Conservation (phyloP, 35 echinoderm and acorn worm genomes). For the Eucidaris tribuloides region DNA sequence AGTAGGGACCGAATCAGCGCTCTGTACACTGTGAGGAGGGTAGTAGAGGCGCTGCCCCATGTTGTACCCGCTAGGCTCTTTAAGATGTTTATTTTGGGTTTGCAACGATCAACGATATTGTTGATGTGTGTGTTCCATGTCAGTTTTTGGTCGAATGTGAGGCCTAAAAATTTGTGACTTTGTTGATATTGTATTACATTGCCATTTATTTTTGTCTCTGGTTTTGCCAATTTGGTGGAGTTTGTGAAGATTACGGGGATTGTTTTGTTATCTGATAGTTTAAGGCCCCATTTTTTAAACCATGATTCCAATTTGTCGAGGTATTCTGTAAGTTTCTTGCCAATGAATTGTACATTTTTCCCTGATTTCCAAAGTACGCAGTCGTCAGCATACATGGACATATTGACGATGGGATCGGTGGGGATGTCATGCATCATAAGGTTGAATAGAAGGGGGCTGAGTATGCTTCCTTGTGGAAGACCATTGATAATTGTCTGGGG, state of each 20-base stretch:
- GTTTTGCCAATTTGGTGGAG: neutral
- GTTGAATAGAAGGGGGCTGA: neutral
- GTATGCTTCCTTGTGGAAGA: neutral
- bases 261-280: neutral
- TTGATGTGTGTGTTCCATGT: neutral
- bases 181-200: neutral
- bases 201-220: neutral
- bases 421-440: neutral
- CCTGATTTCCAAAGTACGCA: neutral
- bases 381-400: neutral
- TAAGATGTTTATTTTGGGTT: neutral
- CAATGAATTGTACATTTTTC: neutral
- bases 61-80: neutral
- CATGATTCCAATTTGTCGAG: neutral
- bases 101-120: neutral
- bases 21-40: neutral
- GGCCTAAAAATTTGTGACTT: neutral
- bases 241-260: neutral
- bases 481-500: neutral
- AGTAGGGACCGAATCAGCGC: neutral
- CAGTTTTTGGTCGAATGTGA: neutral
- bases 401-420: neutral
- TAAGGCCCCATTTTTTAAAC: neutral
- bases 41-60: neutral
- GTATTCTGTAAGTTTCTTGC: neutral